Conservation (phyloP, 1,140 invertebrate genomes). For the Drosophila rhopaloa region DNA sequence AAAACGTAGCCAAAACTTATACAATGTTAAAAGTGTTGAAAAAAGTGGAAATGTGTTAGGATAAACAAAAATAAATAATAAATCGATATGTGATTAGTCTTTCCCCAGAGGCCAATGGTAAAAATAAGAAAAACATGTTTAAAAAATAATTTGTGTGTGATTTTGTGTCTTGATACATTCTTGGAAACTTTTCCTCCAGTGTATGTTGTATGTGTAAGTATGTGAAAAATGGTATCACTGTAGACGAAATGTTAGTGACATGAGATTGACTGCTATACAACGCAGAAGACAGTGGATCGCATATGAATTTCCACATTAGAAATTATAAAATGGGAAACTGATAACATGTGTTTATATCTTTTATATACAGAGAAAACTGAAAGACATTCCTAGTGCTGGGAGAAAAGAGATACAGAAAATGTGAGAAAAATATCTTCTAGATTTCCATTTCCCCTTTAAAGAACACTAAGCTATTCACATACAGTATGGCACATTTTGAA, state of each 20-base stretch:
- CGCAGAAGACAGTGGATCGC: constrained; percentile 11
- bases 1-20: constrained; percentile 42
- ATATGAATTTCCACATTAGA: background rate
- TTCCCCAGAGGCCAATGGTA: constrained; percentile 82
- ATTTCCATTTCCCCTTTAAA: constrained; percentile 33
- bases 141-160: constrained; percentile 1
- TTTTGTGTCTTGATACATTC: background rate
- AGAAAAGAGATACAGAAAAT: constrained; percentile 10
- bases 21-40: constrained; percentile 35
- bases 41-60: constrained; percentile 9
- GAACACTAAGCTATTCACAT: constrained; percentile 42
- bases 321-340: constrained; percentile 9
- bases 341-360: constrained; percentile 1
- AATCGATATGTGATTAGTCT: constrained; percentile 81
- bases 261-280: constrained; percentile 6
- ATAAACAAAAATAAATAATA: constrained; percentile 34
- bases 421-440: constrained; percentile 15
- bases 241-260: constrained; percentile 29
- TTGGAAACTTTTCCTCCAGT: background rate
- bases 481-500: constrained; percentile 26
- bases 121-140: constrained; percentile 14
- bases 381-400: constrained; percentile 23
- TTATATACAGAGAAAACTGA: constrained; percentile 17
- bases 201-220: constrained; percentile 7
- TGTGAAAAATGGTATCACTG: constrained; percentile 2